Evolutionary conservation across 2,888 invertebrate genomes (phyloP).

Genomic region (Sarcophaga caerulescens): DNA sequence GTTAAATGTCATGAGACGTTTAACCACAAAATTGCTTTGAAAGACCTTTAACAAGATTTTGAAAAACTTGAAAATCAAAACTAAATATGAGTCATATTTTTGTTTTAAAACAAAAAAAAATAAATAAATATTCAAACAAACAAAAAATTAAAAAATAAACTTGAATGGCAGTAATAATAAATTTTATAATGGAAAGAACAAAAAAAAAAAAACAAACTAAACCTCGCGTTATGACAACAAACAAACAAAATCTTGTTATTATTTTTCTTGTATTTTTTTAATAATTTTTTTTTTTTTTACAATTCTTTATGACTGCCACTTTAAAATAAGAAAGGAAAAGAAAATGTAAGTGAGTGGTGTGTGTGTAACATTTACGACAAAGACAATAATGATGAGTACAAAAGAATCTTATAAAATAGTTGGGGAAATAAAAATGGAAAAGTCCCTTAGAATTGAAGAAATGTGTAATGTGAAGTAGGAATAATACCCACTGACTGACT

Average conservation of each 20-base stretch:
- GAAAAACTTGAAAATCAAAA: conserved; percentile 42
- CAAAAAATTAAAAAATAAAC: conserved; percentile 8
- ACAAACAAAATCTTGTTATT: conserved; percentile 6
- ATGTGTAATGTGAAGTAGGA: background rate
- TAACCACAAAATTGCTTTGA: conserved; percentile 54
- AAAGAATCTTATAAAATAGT: background rate
- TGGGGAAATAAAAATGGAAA: background rate
- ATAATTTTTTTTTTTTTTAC: background rate
- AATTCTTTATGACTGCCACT: too few relatives aligned
- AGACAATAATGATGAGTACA: conserved; percentile 6
- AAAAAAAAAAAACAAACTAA: background rate
- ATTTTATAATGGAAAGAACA: conserved; percentile 13
- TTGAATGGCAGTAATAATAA: conserved; percentile 41
- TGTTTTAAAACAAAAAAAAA: conserved; percentile 23
- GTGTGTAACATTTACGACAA: too few relatives aligned
- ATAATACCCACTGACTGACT: conserved; percentile 29
- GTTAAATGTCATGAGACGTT: conserved; percentile 48
- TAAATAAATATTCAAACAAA: conserved; percentile 15
- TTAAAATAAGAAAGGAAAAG: too few relatives aligned
- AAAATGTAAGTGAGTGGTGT: too few relatives aligned
- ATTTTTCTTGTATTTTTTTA: conserved; percentile 18
- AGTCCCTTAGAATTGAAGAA: background rate
- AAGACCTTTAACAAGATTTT: conserved; percentile 41
- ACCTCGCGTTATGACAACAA: conserved; percentile 47
- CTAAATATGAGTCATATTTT: conserved; percentile 58